Evolutionary conservation across 1,140 invertebrate species (phyloP), one percentile per base, ranked within the genome.

Genomic region (Ips nitidus): DNA sequence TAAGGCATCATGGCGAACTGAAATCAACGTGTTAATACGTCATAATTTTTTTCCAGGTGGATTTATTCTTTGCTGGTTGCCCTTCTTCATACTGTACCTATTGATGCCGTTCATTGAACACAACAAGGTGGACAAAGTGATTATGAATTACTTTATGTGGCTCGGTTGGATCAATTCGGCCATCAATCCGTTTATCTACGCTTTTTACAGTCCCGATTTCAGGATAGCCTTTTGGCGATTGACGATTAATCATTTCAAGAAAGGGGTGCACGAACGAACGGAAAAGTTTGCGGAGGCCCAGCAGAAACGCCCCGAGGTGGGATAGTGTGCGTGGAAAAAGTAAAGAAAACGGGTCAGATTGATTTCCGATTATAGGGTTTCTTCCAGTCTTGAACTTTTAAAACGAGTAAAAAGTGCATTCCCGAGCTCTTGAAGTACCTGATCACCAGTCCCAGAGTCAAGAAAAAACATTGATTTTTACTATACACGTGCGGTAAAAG

Each of bases 101-200:
- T 82, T 92, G 2, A 91, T 89, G 5, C 91, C 93, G 1, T 94
- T 94, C 75, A 70, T 86, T 40, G 83, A 85, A 0, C 81, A 73
- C 2, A 78, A 80, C n/a, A 84, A 85, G 50, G 83, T 86, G 1
- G 86, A 84, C 65, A 79, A 83, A 4, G 82, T 88, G 5, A 81
- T 94, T 5, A 94, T 94, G 87, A 87, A 87, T 47, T 87, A 92
- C 69, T 82, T 96, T 53, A 95, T 93, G 0, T 98, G 95, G 95
- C 84, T 97, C 50, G 95, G 91, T 2, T 97, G 95, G 90, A 88
- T 95, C 58, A 98, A 97, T 80, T 95, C 94, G 3, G 90, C 90
- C 1, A 92, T 94, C 57, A 94, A 94, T 81, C 91, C 92, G 0
- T 92, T 93, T 75, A 93, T 94, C 74, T 94, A 94, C 75, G 93